These are phyloP conservation scores for Leptinotarsa juncta DNA, from an alignment of 2,888 invertebrate genomes.

Conservation along the genomic window DNA sequence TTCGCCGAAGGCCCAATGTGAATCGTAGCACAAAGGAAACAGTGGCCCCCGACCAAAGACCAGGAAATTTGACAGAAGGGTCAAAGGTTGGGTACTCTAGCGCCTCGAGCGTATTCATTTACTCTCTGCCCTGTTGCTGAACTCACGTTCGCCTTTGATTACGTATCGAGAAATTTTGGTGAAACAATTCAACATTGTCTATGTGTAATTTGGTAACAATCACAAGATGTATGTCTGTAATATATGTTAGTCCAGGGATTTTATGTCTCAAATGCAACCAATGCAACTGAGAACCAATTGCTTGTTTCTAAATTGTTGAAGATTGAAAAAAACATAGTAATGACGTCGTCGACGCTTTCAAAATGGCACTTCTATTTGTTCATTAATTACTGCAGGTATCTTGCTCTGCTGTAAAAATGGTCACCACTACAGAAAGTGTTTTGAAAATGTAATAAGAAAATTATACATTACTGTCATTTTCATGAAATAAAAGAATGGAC, in stretches of 20 bases:
- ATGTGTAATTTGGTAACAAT: conserved; percentile 46
- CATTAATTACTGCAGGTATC: too few species aligned
- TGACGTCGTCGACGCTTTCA: too few species aligned
- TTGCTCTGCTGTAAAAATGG: too few species aligned
- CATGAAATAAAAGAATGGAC: too few species aligned
- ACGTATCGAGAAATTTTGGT: conserved; percentile 49
- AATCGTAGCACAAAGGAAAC: conserved; percentile 62
- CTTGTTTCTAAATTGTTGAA: too few species aligned
- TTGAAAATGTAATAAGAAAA: too few species aligned
- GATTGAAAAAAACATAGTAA: too few species aligned
- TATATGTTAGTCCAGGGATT: not conserved
- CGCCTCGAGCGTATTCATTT: conserved; percentile 55
- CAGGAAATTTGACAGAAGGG: conserved; percentile 65
- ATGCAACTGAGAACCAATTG: not conserved
- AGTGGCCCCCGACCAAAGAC: conserved; percentile 61
- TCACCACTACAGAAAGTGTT: too few species aligned
- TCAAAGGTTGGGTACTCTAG: conserved; percentile 58
- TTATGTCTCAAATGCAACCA: not conserved
- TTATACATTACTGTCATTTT: too few species aligned
- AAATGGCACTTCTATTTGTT: too few species aligned
- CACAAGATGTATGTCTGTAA: conserved; percentile 20
- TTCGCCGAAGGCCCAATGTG: conserved; percentile 54
- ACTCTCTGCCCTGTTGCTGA: conserved; percentile 44
- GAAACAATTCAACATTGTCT: conserved; percentile 46
- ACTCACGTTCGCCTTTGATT: conserved; percentile 49